Evolutionary conservation across 2,888 invertebrate genomes (phyloP), one percentile per base, ranked within the genome.

Genomic region (Coelinius sp.): DNA sequence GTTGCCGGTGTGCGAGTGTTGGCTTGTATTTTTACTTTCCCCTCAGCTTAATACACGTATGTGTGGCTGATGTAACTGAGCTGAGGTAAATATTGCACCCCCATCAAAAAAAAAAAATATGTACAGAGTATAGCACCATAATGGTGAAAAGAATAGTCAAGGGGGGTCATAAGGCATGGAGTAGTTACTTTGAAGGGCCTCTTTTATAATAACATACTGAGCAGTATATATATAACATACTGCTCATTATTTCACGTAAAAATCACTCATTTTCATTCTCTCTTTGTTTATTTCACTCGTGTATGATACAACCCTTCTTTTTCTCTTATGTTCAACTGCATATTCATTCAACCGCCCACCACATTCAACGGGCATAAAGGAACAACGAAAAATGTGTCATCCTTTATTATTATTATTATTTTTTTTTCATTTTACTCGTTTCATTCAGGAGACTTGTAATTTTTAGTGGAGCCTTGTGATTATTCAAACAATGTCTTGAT

Each of bases 81-180:
- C 56, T 71, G 76, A 70, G 72, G 75, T 76, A 76, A 76, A 76
- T 76, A 76, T 72, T 72, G 67, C 35, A 70, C 72, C 35, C 53
- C n/a, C n/a, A n/a, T 53, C 41, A 59, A 59, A 59, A 35, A 38
- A 68, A 35, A 52, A 6, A 22, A 6, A 24, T 49, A 38, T 12
- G n/a, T n/a, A n/a, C 56, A 56, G 25, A 24, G 22, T 8, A 17
- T 35, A 49, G 46, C 44, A 22, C 20, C 31, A 25, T 25, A 56
- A 56, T n/a, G 27, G n/a, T 56, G 56, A 31, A 56, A 31, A 56
- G 56, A 56, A 49, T 49, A 49, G 17, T 14, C 20, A 6, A 20
- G 68, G 24, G 35, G 10, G 49, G 20, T 20, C n/a, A n/a, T n/a
- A n/a, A n/a, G n/a, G n/a, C n/a, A n/a, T n/a, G 38, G n/a, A 22